phyloP scores from a whole-genome alignment of 2,888 invertebrate species.

The Cepaea hortensis region DNA sequence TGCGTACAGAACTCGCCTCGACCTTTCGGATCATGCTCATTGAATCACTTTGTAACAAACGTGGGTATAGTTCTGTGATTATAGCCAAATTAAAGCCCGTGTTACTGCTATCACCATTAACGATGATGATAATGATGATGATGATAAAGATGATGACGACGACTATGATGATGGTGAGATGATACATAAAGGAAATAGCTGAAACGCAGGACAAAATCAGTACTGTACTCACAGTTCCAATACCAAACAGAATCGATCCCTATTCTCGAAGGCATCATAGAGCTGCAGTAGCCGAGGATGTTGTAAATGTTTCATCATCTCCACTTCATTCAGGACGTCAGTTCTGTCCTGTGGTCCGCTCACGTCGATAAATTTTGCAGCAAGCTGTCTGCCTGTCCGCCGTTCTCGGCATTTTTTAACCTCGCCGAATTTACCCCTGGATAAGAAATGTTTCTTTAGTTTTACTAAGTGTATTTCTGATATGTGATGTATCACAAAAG shows the following conservation, averaged over 20 bases:
- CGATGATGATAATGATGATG: too few relatives aligned
- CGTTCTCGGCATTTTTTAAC: constrained; percentile 94
- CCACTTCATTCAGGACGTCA: constrained; percentile 95
- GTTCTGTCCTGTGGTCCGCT: constrained; percentile 88
- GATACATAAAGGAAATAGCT: too few relatives aligned
- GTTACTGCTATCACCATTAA: too few relatives aligned
- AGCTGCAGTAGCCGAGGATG: constrained; percentile 97
- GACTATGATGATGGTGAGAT: too few relatives aligned
- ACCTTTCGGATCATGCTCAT: too few relatives aligned
- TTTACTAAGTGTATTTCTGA: not conserved
- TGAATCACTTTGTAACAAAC: too few relatives aligned
- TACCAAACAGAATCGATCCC: constrained; percentile 94
- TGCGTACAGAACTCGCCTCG: too few relatives aligned
- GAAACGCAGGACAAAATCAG: too few relatives aligned
- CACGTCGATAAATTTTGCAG: constrained; percentile 94
- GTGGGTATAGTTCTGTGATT: too few relatives aligned
- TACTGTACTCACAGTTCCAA: constrained; percentile 92
- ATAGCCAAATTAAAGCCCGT: too few relatives aligned
- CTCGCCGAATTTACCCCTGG: constrained; percentile 96
- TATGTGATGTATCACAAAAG: too few relatives aligned
- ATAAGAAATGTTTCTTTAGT: not conserved
- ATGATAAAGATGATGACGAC: too few relatives aligned
- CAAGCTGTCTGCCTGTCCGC: constrained; percentile 86
- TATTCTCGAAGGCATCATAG: constrained; percentile 92
- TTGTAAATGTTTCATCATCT: constrained; percentile 94